A percentile compares a stretch with the other conserved stretches of the same genome.
phyloP scores from a whole-genome alignment of 2,888 invertebrate species.

The Anoncus sp. region DNA sequence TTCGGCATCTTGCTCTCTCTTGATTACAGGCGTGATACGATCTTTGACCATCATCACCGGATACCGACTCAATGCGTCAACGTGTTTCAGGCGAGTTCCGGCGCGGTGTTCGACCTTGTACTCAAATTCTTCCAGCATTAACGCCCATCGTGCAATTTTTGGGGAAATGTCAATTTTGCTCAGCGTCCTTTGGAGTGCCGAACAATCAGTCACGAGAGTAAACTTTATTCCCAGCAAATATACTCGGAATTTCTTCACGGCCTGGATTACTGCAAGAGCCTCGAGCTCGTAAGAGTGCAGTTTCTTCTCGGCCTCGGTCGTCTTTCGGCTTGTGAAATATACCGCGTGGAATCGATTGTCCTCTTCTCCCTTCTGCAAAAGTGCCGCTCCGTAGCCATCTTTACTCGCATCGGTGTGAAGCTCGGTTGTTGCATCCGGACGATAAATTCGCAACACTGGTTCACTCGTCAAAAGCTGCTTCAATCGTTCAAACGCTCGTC shows the following conservation, averaged over 20 bases:
- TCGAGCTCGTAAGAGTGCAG: constrained; percentile 27
- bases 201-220: constrained; percentile 23
- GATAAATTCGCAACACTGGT: constrained; percentile 38
- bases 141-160: constrained; percentile 20
- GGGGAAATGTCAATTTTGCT: constrained; percentile 21
- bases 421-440: constrained; percentile 20
- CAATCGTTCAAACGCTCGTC: constrained; percentile 12
- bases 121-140: constrained; percentile 14
- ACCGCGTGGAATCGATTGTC: constrained; percentile 22
- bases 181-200: constrained; percentile 21
- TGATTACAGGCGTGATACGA: constrained; percentile 8
- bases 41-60: constrained; percentile 15
- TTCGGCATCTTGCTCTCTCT: constrained; percentile 8
- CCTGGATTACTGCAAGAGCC: constrained; percentile 22
- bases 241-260: constrained; percentile 9
- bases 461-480: constrained; percentile 22
- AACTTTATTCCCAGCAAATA: constrained; percentile 31
- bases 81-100: constrained; percentile 42
- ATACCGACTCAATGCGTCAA: constrained; percentile 50
- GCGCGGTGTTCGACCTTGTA: constrained; percentile 43
- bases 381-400: constrained; percentile 24
- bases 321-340: constrained; percentile 38
- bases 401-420: constrained; percentile 29
- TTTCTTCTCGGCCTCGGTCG: constrained; percentile 24
- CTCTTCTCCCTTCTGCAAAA: constrained; percentile 26